A percentile compares a stretch with the other conserved stretches of the same genome.
Conservation (phyloP, 2,113 vertebrate species). For the Crypturellus undulatus region DNA sequence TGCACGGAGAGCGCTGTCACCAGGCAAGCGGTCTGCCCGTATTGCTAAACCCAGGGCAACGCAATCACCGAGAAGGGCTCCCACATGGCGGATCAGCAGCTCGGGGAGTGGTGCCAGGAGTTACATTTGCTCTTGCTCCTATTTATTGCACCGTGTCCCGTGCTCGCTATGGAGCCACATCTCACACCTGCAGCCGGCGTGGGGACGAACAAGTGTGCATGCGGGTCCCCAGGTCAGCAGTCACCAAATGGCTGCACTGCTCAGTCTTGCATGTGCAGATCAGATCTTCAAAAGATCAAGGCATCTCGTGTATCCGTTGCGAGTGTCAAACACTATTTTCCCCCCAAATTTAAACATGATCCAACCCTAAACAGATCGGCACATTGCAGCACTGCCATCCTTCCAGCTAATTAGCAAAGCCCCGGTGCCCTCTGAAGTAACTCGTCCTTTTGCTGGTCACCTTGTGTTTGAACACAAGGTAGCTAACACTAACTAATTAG, state of each 20-base stretch:
- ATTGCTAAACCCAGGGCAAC: neutral
- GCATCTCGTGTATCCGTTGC: neutral
- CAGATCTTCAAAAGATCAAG: neutral
- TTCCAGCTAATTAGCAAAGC: neutral
- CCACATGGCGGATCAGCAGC: neutral
- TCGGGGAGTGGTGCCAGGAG: too few species aligned
- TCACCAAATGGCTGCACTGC: neutral
- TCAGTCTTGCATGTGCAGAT: neutral
- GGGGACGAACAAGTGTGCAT: neutral
- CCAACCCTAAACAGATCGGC: neutral
- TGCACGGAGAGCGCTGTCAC: neutral
- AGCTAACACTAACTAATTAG: slow-evolving; percentile 28
- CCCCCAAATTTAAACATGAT: neutral
- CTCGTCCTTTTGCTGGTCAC: neutral
- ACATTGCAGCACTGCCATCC: neutral
- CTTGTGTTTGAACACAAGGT: slow-evolving; percentile 13
- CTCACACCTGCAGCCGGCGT: neutral
- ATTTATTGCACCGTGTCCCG: neutral
- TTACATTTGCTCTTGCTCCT: neutral
- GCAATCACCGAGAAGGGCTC: neutral
- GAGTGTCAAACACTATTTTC: neutral
- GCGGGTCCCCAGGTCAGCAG: neutral
- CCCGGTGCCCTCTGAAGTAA: neutral
- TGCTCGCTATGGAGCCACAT: neutral
- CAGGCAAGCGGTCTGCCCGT: neutral